phyloP scores from a whole-genome alignment of 2,888 invertebrate species.

The Sylvicola cinctus region DNA sequence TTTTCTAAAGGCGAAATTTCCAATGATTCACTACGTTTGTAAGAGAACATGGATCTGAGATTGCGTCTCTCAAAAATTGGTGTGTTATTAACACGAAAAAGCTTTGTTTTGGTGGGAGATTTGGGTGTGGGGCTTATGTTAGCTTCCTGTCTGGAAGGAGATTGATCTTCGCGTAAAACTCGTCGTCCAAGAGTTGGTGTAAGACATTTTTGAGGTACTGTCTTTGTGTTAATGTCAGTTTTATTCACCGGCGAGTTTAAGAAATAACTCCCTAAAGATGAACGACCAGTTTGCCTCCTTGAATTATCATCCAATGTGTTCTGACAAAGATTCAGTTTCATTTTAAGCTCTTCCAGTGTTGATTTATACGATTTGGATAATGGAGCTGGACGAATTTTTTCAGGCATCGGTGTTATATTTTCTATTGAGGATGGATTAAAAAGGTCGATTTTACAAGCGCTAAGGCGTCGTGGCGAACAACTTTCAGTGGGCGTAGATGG shows the following conservation, averaged over 20 bases:
- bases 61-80: neutral
- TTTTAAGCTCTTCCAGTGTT: constrained; percentile 21
- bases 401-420: neutral
- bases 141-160: neutral
- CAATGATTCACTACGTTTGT: too few species aligned
- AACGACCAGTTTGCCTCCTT: constrained; percentile 20
- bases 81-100: neutral
- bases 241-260: constrained; percentile 7
- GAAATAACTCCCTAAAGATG: constrained; percentile 21
- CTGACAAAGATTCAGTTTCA: constrained; percentile 20
- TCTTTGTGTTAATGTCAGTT: too few species aligned
- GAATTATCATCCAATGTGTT: constrained; percentile 22
- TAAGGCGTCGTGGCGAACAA: too few species aligned
- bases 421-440: neutral
- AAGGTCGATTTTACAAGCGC: too few species aligned
- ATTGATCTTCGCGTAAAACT: neutral
- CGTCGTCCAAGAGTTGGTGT: neutral
- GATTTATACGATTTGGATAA: constrained; percentile 14
- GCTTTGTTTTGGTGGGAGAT: neutral
- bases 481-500: neutral
- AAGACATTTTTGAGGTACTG: too few species aligned
- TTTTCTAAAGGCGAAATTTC: too few species aligned
- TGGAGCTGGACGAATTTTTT: neutral
- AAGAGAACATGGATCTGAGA: too few species aligned
- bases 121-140: neutral